phyloP scores from a whole-genome alignment of 2,888 invertebrate species.

The Tipula helvola region DNA sequence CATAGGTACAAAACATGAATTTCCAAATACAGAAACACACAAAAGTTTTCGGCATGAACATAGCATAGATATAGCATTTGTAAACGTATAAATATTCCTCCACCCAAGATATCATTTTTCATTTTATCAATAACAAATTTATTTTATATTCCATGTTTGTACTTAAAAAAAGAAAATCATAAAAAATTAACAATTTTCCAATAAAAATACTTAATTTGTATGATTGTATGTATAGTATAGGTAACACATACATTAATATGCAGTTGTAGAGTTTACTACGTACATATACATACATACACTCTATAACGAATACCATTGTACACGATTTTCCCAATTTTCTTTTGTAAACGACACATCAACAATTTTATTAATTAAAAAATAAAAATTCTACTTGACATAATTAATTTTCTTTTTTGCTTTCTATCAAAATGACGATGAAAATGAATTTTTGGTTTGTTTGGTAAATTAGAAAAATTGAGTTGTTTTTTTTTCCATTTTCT shows the following conservation, averaged over 20 bases:
- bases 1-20: conserved; percentile 13
- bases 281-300: background rate
- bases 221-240: background rate
- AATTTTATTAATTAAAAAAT: background rate
- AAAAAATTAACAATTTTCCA: background rate
- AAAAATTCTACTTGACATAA: background rate
- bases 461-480: background rate
- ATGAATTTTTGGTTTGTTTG: background rate
- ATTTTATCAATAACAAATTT: background rate
- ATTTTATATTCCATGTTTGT: background rate
- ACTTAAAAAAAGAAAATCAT: background rate
- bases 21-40: conserved; percentile 16
- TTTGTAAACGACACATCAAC: background rate
- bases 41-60: background rate
- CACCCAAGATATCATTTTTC: background rate
- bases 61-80: background rate
- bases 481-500: background rate
- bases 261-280: background rate
- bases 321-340: background rate
- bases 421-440: background rate
- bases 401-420: background rate
- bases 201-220: background rate
- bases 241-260: background rate
- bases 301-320: background rate
- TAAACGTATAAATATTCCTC: background rate